Conservation (phyloP, 2,113 vertebrate genomes). For the Tenrec ecaudatus region DNA sequence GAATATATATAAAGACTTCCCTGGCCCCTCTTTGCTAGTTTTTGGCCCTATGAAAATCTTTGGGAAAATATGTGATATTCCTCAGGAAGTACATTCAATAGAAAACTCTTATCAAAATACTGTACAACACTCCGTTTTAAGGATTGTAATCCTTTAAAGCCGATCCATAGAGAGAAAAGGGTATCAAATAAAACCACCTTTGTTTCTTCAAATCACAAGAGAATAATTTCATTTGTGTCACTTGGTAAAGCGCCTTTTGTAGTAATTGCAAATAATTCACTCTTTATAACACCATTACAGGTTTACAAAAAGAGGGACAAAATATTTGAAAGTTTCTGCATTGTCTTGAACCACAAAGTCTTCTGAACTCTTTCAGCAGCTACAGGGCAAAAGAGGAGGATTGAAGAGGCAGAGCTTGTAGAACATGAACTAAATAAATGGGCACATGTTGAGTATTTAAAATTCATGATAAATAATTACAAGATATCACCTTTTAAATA, state of each 20-base stretch:
- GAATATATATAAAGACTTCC: too few relatives aligned
- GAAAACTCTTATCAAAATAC: constrained; percentile 26
- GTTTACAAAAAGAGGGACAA: neutral
- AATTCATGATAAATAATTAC: neutral
- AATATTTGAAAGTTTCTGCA: constrained; percentile 12
- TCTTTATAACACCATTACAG: neutral
- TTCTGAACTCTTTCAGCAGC: neutral
- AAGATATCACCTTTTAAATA: neutral
- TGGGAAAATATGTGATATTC: neutral
- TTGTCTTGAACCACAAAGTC: constrained; percentile 16
- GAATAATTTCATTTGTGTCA: neutral
- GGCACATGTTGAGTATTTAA: neutral
- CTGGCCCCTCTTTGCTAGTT: too few relatives aligned
- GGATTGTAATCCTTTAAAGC: constrained; percentile 29
- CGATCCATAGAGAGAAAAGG: neutral
- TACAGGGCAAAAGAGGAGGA: neutral
- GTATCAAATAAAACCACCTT: constrained; percentile 7
- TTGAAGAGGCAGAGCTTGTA: neutral
- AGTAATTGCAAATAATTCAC: neutral
- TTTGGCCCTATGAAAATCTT: too few relatives aligned
- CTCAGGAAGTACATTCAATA: neutral
- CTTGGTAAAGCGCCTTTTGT: neutral
- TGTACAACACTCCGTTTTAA: neutral
- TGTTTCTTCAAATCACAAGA: constrained; percentile 33
- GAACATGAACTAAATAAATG: neutral